These are phyloP conservation scores for Cryptoleucopteryx plumbea DNA, from an alignment of 2,113 vertebrate genomes.

Conservation along the genomic window DNA sequence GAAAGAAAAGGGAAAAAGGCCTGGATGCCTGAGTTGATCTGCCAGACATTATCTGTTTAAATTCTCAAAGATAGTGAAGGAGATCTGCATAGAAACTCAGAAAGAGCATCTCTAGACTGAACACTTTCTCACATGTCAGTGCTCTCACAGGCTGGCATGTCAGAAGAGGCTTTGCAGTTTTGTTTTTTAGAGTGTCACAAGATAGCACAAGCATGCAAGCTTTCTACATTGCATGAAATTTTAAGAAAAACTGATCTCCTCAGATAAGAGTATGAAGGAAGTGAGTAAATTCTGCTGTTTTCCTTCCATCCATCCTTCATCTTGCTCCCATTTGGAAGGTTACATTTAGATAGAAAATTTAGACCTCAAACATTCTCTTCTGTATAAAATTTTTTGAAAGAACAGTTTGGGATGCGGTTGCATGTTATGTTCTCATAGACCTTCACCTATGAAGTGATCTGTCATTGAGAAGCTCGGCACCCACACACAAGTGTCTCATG, in stretches of 20 bases:
- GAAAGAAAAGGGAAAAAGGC: neutral
- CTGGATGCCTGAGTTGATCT: neutral
- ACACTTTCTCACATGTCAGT: constrained; percentile 38
- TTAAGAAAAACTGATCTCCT: neutral
- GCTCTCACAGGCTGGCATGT: constrained; percentile 47
- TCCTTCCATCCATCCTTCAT: neutral
- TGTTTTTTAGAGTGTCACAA: constrained; percentile 21
- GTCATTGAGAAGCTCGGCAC: neutral
- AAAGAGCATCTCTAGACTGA: constrained; percentile 45
- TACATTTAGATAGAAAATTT: neutral
- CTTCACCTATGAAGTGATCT: neutral
- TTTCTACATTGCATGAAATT: constrained; percentile 5
- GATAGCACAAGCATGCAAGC: constrained; percentile 14
- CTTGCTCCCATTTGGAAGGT: neutral
- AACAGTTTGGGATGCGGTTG: neutral
- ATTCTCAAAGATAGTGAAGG: neutral
- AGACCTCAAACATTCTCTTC: neutral
- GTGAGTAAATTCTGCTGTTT: neutral
- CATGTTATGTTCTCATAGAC: neutral
- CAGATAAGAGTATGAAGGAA: neutral
- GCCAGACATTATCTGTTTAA: constrained; percentile 40
- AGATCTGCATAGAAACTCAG: constrained; percentile 16
- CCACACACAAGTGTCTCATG: neutral
- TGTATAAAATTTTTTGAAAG: neutral
- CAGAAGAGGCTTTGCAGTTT: constrained; percentile 51